phyloP scores from a whole-genome alignment of 53 echinoderm and acorn worm species.

The Apostichopus leukothele region DNA sequence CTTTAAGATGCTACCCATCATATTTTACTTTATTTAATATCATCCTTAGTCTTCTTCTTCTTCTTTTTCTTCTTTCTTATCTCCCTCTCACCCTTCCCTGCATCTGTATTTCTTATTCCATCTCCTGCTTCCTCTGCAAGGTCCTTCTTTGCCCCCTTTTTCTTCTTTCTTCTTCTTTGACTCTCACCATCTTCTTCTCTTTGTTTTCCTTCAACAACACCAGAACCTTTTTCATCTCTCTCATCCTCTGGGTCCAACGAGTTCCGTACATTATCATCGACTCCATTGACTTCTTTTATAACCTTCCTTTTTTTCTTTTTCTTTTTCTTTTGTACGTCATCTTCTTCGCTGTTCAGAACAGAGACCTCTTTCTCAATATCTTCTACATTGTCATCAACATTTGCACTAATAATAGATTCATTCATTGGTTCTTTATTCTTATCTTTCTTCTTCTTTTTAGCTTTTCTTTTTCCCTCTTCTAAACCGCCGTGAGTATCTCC shows the following conservation, averaged over 20 bases:
- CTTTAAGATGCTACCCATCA: neutral
- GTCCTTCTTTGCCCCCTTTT: neutral
- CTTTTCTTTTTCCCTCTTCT: conserved; percentile 22
- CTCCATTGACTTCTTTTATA: neutral
- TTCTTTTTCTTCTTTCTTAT: conserved; percentile 24
- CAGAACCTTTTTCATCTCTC: neutral
- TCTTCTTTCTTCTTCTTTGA: neutral
- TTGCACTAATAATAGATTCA: neutral
- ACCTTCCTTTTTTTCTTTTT: neutral
- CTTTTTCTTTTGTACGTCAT: neutral
- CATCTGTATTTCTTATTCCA: no score
- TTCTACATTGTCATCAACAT: neutral
- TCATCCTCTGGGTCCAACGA: neutral
- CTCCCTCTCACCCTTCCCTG: neutral
- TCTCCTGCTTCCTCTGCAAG: neutral
- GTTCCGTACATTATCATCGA: neutral
- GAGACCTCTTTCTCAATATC: no score
- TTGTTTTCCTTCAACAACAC: neutral
- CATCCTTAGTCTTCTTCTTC: neutral
- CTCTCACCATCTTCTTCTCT: conserved; percentile 15
- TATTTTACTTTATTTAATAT: neutral
- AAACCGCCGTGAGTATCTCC: neutral
- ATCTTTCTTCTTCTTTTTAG: conserved; percentile 11
- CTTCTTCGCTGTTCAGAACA: neutral
- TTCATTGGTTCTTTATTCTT: neutral